Evolutionary conservation across 2,888 invertebrate species (phyloP).

Genomic region (Lapara coniferarum): DNA sequence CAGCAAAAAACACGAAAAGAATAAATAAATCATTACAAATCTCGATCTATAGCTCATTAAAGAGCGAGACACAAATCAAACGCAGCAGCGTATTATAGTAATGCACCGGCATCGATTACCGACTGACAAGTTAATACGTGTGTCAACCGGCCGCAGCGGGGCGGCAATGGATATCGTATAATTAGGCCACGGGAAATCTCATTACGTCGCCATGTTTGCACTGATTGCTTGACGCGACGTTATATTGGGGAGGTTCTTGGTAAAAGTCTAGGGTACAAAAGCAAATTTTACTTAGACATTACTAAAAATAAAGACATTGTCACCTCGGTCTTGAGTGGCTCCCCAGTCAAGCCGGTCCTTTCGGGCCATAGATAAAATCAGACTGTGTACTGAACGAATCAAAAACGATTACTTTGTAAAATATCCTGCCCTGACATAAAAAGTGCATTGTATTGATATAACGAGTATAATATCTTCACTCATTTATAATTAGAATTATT

Average conservation of each 20-base stretch:
- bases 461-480: too few species aligned
- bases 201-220: conserved; percentile 38
- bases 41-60: neutral
- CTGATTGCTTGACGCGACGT: neutral
- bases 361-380: too few species aligned
- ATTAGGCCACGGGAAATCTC: conserved; percentile 49
- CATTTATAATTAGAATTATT: too few species aligned
- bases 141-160: conserved; percentile 45
- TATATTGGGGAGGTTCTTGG: neutral
- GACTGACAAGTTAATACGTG: conserved; percentile 55
- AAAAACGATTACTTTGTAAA: too few species aligned
- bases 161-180: conserved; percentile 45
- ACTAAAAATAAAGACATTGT: too few species aligned
- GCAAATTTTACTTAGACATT: neutral
- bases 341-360: too few species aligned
- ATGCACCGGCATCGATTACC: conserved; percentile 39
- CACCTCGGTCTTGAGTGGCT: too few species aligned
- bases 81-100: conserved; percentile 19
- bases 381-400: too few species aligned
- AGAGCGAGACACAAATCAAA: neutral
- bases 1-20: neutral
- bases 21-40: neutral
- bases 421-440: too few species aligned
- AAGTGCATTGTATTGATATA: too few species aligned
- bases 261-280: neutral